Evolutionary conservation across 2,113 vertebrate genomes (phyloP).

Genomic region (Nesogale talazaci): DNA sequence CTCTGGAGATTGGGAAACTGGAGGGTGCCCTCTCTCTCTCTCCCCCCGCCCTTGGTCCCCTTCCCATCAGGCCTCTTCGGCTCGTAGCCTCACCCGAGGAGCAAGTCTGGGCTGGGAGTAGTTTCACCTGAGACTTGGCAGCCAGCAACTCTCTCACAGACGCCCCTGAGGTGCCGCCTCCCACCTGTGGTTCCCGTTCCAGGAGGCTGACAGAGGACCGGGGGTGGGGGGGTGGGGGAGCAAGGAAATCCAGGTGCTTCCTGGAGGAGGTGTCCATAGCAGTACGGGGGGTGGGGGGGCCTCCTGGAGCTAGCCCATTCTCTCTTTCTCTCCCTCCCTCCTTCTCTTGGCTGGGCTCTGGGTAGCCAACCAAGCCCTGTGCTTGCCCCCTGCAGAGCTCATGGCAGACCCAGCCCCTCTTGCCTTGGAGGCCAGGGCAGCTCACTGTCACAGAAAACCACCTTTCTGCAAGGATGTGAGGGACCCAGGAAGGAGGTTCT

Average conservation of each 20-base stretch:
- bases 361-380: too few species aligned
- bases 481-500: background rate
- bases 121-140: conserved; percentile 77
- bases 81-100: conserved; percentile 33
- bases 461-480: background rate
- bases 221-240: too few species aligned
- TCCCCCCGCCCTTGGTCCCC: too few species aligned
- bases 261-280: background rate
- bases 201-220: background rate
- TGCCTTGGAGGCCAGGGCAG: too few species aligned
- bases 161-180: background rate
- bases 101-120: conserved; percentile 53
- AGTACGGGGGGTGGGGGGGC: accelerated
- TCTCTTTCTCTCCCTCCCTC: accelerated
- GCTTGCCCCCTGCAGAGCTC: too few species aligned
- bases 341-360: too few species aligned
- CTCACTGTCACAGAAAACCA: background rate
- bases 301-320: too few species aligned
- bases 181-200: background rate
- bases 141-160: background rate
- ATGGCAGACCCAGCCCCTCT: background rate
- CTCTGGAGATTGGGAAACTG: background rate
- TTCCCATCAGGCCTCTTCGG: background rate
- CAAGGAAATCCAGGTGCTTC: background rate
- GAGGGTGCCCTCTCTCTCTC: accelerated